Evolutionary conservation across 2,888 invertebrate genomes (phyloP), one percentile per base, ranked within the genome.

Genomic region (Luperina nickerlii): DNA sequence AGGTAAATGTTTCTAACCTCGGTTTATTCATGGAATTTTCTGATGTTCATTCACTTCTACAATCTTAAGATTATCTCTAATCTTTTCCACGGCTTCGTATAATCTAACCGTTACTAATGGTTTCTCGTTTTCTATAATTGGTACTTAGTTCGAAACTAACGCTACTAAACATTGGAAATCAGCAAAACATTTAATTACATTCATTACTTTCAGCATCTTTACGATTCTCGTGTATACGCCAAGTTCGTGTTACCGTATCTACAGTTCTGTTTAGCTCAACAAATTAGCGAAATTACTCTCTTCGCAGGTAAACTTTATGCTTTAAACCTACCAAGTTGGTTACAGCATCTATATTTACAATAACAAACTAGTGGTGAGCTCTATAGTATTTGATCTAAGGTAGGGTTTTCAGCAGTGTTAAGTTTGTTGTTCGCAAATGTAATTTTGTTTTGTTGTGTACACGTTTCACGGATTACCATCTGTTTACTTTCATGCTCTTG

Each of bases 211-310:
- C 63, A 83, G 85, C 74, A 76, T 87, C 83, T 79, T 89, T 88
- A 85, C 81, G 83, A 82, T 75, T 78, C 78, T 85, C 77, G 67
- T 70, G 74, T 73, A 80, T 76, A 80, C 88, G 74, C 54, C 69
- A 80, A 81, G 78, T 83, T 81, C 78, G 76, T 88, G 84, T 84
- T 79, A 84, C 84, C 71, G 82, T 86, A 76, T 84, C 85, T 76
- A 76, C 76, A 74, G 72, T 84, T 81, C 87, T 87, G 81, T 86
- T 86, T 88, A 88, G 88, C 81, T 83, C 84, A 89, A 92, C 89
- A 91, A 92, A 92, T 91, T 90, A 90, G 90, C 83, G 83, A 88
- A 90, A 91, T 91, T 89, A 87, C 87, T 87, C 82, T 89, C 88
- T 87, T 84, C 84, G 48, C 76, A 83, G 86, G 86, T 89, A 88